Conservation (phyloP, 2,113 vertebrate genomes). For the Neodon shergylaensis region DNA sequence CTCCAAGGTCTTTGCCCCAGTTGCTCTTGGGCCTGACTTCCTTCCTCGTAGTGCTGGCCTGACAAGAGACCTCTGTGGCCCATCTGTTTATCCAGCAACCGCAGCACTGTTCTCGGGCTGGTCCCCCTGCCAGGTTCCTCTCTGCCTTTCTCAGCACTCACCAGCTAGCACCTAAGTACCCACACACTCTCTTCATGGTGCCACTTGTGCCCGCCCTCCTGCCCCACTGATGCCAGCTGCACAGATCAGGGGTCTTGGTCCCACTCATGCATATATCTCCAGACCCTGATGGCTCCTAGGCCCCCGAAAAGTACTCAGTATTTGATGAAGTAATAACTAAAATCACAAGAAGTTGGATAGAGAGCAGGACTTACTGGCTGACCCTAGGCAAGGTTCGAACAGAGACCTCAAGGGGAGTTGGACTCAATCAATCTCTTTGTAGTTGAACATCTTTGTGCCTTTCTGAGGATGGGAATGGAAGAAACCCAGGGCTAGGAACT, state of each 20-base stretch:
- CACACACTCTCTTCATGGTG: background rate
- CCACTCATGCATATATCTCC: no score
- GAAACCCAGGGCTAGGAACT: background rate
- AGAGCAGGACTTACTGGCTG: background rate
- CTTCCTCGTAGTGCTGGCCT: background rate
- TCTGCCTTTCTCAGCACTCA: background rate
- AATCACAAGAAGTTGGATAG: background rate
- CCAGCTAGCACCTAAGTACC: background rate
- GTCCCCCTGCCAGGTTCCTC: background rate
- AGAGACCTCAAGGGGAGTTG: background rate
- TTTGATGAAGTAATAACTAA: background rate
- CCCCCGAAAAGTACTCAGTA: background rate
- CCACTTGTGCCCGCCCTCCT: no score
- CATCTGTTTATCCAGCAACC: background rate
- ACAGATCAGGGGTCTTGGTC: background rate
- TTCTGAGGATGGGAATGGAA: background rate
- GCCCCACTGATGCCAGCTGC: no score
- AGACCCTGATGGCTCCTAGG: background rate
- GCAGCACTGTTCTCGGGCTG: background rate
- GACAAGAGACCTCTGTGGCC: background rate
- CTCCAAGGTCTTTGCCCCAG: background rate
- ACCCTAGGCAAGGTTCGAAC: background rate
- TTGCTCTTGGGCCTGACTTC: background rate
- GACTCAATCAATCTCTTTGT: background rate
- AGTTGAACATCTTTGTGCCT: background rate